Conservation (phyloP, 2,113 vertebrate genomes). For the Chionomys nivalis region DNA sequence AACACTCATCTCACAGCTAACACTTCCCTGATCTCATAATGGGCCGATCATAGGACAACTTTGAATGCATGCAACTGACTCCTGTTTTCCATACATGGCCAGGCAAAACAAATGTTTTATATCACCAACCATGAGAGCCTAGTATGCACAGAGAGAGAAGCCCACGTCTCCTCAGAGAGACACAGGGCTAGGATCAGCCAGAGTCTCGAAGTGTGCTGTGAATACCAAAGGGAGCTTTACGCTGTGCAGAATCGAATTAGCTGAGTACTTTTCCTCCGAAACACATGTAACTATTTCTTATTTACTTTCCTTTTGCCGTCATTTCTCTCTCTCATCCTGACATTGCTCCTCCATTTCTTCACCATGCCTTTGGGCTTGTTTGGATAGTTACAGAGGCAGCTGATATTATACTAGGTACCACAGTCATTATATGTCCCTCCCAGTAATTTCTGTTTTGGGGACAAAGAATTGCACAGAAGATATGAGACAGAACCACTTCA, state of each 20-base stretch:
- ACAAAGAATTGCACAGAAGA: background rate
- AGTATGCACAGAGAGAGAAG: background rate
- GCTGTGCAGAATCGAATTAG: background rate
- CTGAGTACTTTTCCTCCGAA: background rate
- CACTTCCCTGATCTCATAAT: background rate
- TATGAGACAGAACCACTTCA: background rate
- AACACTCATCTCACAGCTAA: background rate
- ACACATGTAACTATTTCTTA: background rate
- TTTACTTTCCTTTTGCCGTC: background rate
- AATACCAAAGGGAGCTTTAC: background rate
- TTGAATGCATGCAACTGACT: background rate
- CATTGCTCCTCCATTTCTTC: background rate
- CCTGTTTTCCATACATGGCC: background rate
- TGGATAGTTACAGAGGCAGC: background rate
- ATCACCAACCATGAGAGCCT: background rate
- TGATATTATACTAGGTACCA: background rate
- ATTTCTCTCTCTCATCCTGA: background rate
- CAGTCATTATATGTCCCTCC: slow-evolving; percentile 12
- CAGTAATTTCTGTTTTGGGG: background rate
- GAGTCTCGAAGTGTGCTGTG: background rate
- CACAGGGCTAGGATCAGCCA: background rate
- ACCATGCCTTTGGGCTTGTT: background rate
- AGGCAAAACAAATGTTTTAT: background rate
- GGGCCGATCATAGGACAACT: background rate
- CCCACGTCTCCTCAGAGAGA: background rate